Base-by-base conservation (phyloP, 2,797 vertebrate genomes). In the Xenentodon cancila region DNA sequence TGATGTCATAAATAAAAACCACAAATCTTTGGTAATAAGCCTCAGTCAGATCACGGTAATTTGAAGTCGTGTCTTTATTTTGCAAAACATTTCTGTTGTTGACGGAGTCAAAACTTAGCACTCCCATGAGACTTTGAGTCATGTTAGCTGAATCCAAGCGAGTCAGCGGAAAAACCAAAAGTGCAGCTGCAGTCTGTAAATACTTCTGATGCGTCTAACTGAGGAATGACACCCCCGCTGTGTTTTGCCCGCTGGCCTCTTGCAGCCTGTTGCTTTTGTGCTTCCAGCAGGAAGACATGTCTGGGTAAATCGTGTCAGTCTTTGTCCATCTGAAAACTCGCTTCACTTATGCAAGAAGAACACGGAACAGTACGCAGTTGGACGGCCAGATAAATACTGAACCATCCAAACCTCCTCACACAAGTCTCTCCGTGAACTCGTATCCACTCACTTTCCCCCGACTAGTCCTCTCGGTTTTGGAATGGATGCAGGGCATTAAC, bases 161-260 rank as follows among this genome's bases (percentile, higher is more conserved):
- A 77, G 62, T 73, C 76, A 71, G 64, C 32, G 44, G 76, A 75
- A 77, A 64, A 81, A 59, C 27, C 34, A 46, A 53, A 80, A 80
- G 58, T 71, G 75, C 90, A 90, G 87, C 86, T 88, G 79, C 45
- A 73, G 62, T 54, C 63, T 77, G 77, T 79, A 87, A 88, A 84
- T 77, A 79, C 67, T 78, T 80, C 48, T 43, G 54, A 75, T 72
- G 53, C 73, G 71, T 80, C 49, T 65, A 2, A 25, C 73, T 82
- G 64, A 67, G 70, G 71, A 82, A 82, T 79, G 63, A 58, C 27
- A 19, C 48, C 25, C 20, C 5, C 45, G 64, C 69, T 68, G 60
- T 53, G 52, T 40, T 40, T 40, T 13, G 13, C 37, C 37, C 37
- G 37, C 37, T 13, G 34, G 47, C 21, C 50, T 55, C 49, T 25